Conservation (phyloP, 2,113 vertebrate species). For the Fulica atra region DNA sequence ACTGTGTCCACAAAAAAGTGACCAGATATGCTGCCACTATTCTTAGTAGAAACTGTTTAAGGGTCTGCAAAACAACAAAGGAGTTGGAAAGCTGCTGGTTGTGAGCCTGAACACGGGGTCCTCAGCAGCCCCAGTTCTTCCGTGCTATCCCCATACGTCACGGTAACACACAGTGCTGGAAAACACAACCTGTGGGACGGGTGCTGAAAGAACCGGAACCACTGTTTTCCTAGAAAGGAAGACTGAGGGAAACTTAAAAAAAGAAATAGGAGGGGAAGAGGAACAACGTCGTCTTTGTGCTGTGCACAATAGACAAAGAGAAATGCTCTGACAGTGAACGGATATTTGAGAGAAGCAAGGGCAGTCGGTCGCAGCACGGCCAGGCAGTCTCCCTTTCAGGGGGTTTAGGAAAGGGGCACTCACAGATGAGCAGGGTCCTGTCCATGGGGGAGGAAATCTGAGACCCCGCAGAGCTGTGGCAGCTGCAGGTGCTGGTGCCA, state of each 20-base stretch:
- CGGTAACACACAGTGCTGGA: rapidly evolving
- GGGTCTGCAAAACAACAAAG: neutral
- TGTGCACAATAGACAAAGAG: slow-evolving; percentile 17
- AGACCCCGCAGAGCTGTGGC: neutral
- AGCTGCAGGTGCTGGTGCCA: rapidly evolving
- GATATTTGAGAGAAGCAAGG: neutral
- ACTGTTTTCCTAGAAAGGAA: slow-evolving; percentile 2
- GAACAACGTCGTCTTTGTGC: neutral
- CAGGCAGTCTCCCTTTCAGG: neutral
- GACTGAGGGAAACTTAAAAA: neutral
- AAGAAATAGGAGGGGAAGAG: neutral
- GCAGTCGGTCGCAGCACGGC: neutral
- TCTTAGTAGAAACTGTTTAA: neutral
- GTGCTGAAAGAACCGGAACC: neutral
- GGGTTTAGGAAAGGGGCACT: neutral
- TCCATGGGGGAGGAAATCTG: neutral
- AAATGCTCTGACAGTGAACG: neutral
- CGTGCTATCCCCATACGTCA: rapidly evolving
- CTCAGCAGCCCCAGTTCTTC: neutral
- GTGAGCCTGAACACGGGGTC: neutral
- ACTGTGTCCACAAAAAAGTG: neutral
- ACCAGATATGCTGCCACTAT: rapidly evolving
- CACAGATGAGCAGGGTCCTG: rapidly evolving
- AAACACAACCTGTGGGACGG: neutral
- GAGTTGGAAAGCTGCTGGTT: neutral